A percentile compares a stretch with the other conserved stretches of the same genome.
Evolutionary conservation across 2,113 vertebrate genomes (phyloP).

Genomic region (Eretmochelys imbricata): DNA sequence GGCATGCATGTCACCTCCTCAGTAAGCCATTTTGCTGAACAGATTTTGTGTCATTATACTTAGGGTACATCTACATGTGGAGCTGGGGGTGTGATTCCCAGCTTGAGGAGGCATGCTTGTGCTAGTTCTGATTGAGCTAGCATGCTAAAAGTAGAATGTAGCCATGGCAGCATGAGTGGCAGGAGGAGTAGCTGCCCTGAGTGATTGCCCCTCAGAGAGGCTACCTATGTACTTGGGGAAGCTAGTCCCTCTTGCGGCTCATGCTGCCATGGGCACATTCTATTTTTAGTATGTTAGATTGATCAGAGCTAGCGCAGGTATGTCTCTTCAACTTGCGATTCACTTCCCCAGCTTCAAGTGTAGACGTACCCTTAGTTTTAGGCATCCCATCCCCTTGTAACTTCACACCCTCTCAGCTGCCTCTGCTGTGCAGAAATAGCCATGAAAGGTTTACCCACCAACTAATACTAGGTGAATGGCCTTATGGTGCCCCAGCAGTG

Average conservation of each 20-base stretch:
- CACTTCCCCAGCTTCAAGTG: not conserved
- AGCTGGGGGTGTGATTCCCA: not conserved
- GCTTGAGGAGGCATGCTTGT: not conserved
- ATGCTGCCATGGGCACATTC: too few relatives aligned
- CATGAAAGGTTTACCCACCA: not conserved
- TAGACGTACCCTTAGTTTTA: not conserved
- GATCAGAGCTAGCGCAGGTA: too few relatives aligned
- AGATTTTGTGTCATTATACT: not conserved
- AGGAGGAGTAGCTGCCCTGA: too few relatives aligned
- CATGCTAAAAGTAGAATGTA: too few relatives aligned
- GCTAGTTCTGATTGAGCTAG: too few relatives aligned
- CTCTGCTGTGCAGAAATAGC: not conserved
- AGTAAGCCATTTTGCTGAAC: constrained; percentile 24
- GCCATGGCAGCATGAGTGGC: too few relatives aligned
- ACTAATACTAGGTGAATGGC: not conserved
- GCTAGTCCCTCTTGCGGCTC: too few relatives aligned
- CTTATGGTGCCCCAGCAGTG: not conserved
- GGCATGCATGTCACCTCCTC: constrained; percentile 1
- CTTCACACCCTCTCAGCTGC: not conserved
- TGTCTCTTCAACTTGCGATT: not conserved
- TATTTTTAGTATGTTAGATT: too few relatives aligned
- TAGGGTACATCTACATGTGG: not conserved
- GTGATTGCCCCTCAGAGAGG: too few relatives aligned
- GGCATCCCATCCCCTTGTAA: not conserved
- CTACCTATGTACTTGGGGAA: too few relatives aligned